A percentile compares a stretch with the other conserved stretches of the same genome.
These are phyloP conservation scores for Cepphus grylle DNA, from an alignment of 2,113 vertebrate species.

Conservation along the genomic window DNA sequence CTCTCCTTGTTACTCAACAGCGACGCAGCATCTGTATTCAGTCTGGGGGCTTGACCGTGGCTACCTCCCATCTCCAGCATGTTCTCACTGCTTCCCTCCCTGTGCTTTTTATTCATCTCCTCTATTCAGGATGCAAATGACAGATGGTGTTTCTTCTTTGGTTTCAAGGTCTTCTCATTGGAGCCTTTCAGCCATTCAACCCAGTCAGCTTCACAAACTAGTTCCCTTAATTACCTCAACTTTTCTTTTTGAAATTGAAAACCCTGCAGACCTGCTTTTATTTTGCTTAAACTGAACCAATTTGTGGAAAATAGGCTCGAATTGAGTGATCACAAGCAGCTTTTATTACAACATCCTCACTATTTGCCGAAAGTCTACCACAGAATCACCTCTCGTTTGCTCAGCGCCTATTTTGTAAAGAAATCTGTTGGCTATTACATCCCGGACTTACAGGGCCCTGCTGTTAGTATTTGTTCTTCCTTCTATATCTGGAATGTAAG, in stretches of 20 bases:
- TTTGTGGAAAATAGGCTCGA: neutral
- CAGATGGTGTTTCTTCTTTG: neutral
- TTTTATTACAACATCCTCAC: neutral
- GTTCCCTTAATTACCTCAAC: neutral
- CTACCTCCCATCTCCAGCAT: neutral
- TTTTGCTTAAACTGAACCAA: neutral
- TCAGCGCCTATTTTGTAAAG: neutral
- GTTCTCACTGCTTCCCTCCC: neutral
- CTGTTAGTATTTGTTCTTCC: constrained; percentile 29
- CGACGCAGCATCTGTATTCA: neutral
- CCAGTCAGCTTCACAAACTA: neutral
- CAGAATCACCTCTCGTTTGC: constrained; percentile 19
- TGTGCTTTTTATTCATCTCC: neutral
- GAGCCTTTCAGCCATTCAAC: neutral
- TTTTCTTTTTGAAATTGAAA: neutral
- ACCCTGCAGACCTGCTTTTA: neutral
- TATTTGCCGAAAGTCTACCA: neutral
- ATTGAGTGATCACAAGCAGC: constrained; percentile 23
- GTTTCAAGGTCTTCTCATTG: neutral
- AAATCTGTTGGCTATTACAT: neutral
- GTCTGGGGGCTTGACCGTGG: neutral
- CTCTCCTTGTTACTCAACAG: neutral
- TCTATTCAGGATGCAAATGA: neutral
- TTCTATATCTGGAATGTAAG: neutral
- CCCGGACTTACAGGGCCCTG: neutral